Conservation (phyloP, 2,888 invertebrate genomes). For the Pharmacophagus antenor region DNA sequence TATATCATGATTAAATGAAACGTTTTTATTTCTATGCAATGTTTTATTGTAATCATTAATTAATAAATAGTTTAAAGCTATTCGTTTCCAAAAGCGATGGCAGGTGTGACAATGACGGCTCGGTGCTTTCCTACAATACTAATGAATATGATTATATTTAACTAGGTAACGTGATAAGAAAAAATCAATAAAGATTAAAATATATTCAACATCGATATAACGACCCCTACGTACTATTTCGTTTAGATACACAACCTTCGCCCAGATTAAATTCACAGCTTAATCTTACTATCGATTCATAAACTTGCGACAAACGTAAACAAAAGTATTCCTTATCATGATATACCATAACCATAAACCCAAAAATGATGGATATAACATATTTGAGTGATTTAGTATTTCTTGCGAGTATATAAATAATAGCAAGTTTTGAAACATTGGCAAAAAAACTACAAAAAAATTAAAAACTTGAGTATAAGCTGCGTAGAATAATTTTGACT, state of each 20-base stretch:
- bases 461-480: no score
- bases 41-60: slow-evolving; percentile 19
- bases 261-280: neutral
- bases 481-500: no score
- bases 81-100: slow-evolving; percentile 44
- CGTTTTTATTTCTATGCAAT: neutral
- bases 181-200: neutral
- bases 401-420: no score
- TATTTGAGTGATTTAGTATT: no score
- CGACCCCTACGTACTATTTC: slow-evolving; percentile 19
- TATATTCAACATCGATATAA: slow-evolving; percentile 14
- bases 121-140: slow-evolving; percentile 41
- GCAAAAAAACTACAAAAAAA: no score
- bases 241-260: slow-evolving; percentile 26
- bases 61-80: slow-evolving; percentile 32
- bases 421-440: no score
- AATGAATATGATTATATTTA: slow-evolving; percentile 30
- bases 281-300: no score
- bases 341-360: neutral
- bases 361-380: no score
- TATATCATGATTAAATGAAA: slow-evolving; percentile 17
- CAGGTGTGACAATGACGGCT: slow-evolving; percentile 54
- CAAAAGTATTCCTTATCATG: neutral
- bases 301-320: neutral
- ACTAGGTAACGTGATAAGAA: slow-evolving; percentile 28